A percentile compares a stretch with the other conserved stretches of the same genome.
Conservation (phyloP, 2,888 invertebrate genomes). For the Eristalis intricaria region DNA sequence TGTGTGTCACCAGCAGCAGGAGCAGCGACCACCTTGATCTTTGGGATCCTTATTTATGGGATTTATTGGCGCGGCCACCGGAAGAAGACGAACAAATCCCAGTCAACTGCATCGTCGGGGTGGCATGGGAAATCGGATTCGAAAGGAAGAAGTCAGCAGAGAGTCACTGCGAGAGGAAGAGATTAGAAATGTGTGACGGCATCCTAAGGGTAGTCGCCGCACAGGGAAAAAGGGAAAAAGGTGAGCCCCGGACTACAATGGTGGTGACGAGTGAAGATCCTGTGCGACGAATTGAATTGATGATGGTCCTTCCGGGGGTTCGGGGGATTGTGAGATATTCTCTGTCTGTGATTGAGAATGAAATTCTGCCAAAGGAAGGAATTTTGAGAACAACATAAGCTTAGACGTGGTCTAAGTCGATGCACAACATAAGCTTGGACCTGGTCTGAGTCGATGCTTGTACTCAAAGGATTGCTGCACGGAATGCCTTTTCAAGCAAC, state of each 20-base stretch:
- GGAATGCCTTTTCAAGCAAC: too few species aligned
- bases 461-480: too few species aligned
- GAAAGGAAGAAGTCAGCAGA: slow-evolving; percentile 8
- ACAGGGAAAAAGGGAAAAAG: neutral
- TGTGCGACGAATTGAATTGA: slow-evolving; percentile 25
- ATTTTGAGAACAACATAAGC: too few species aligned
- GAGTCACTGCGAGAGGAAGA: neutral
- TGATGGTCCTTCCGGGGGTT: neutral
- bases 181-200: slow-evolving; percentile 13
- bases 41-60: slow-evolving; percentile 55
- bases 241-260: neutral
- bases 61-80: slow-evolving; percentile 49
- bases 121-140: slow-evolving; percentile 61
- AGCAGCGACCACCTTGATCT: slow-evolving; percentile 55
- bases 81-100: slow-evolving; percentile 31
- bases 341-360: too few species aligned
- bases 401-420: too few species aligned
- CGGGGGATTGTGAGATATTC: neutral
- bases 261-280: neutral
- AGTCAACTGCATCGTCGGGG: slow-evolving; percentile 47
- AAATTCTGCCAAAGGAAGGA: too few species aligned
- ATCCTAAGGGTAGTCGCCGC: neutral
- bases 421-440: too few species aligned
- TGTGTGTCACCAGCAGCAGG: neutral
- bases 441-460: too few species aligned